Percentiles rank a stretch among this genome's conserved stretches.
Conservation (phyloP, 2,888 invertebrate genomes). For the Rhamnusium bicolor region DNA sequence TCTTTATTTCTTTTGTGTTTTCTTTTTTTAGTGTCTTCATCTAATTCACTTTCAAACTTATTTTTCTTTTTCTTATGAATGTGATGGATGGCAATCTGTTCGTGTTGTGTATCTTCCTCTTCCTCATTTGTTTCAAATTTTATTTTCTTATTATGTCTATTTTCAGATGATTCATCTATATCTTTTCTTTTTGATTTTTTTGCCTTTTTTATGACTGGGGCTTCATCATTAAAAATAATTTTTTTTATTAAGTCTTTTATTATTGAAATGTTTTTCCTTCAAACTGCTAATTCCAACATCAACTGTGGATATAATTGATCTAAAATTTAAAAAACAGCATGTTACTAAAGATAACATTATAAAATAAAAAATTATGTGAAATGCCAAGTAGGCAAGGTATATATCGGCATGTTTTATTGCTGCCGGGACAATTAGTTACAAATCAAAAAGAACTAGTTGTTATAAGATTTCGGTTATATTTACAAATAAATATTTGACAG, state of each 20-base stretch:
- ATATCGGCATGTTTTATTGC: too few species aligned
- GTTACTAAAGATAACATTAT: neutral
- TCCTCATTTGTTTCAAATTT: neutral
- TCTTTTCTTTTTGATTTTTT: neutral
- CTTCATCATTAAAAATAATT: conserved; percentile 27
- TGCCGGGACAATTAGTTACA: too few species aligned
- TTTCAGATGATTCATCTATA: neutral
- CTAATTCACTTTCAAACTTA: neutral
- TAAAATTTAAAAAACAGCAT: conserved; percentile 14
- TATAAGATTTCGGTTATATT: too few species aligned
- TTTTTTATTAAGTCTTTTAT: conserved; percentile 31
- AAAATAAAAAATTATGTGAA: too few species aligned
- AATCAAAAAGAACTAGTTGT: too few species aligned
- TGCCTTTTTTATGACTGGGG: neutral
- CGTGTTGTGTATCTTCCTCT: too few species aligned
- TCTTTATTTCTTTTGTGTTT: neutral
- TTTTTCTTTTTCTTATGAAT: neutral
- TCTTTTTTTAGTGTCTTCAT: neutral
- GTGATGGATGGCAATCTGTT: too few species aligned
- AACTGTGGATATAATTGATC: neutral
- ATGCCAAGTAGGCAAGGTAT: too few species aligned
- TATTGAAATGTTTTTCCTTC: neutral
- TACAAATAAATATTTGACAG: too few species aligned
- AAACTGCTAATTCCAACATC: neutral
- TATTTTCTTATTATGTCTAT: neutral